Base-by-base conservation (phyloP, 2,888 invertebrate species). In the Cataglyphis altisquamis region DNA sequence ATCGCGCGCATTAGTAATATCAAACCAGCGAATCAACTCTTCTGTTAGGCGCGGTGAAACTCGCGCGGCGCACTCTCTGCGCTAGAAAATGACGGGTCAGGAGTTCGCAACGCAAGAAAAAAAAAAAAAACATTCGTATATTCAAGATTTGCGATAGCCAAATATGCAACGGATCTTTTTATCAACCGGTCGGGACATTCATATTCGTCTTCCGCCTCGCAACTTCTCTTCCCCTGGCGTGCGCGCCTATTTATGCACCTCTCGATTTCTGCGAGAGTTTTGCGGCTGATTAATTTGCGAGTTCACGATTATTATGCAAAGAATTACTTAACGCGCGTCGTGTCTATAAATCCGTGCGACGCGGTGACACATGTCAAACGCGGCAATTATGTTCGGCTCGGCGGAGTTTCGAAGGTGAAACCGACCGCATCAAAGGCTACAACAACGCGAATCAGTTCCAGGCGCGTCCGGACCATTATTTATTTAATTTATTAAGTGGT, bases 371-470 rank as follows among this genome's bases (percentile, higher is more conserved):
- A 78, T 84, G 88, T 85, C 82, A 52, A 21, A 64, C 52, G 6
- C 39, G 63, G 25, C 29, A 32, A 41, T 83, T 67, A 8, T 52
- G 52, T 55, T 45, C 29, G 52, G 52, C 12, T 45, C 15, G 75
- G 41, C 18, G 66, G 66, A 82, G 85, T 91, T 87, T 89, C 85
- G 88, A 92, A 92, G 92, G 92, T 90, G 91, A 92, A 92, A 91
- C 85, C 80, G 64, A 21, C 48, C 48, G n/a, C 55, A 52, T 66
- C 55, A 84, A 84, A 84, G 78, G 78, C 72, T 29, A 82, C 75
- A n/a, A 66, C 63, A 84, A 57, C 5, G 32, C 36, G 36, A 60
- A 81, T 77, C 70, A 68, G 70, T 52, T 55, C 60, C 18, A 32
- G 45, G 18, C 57, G 74, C 52, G 18, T 64, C 29, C 60, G 41